Percentiles rank a stretch among this genome's conserved stretches.
Conservation (phyloP, 2,113 vertebrate species). For the Lycocorax pyrrhopterus region DNA sequence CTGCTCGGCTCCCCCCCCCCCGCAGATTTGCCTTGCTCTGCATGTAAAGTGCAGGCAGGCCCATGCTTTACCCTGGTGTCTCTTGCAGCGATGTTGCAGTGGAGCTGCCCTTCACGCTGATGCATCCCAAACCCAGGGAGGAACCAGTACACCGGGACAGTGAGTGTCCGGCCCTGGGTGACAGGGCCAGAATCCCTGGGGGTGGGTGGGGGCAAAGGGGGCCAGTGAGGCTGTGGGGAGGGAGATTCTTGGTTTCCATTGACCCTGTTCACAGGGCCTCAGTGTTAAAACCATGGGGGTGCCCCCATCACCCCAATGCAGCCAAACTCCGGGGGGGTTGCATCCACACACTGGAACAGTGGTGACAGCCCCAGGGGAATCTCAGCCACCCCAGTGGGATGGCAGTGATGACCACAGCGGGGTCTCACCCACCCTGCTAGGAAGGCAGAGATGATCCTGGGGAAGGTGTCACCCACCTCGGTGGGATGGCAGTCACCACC, state of each 20-base stretch:
- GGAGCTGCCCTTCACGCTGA: conserved; percentile 92
- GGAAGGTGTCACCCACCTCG: not conserved
- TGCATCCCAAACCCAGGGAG: conserved; percentile 93
- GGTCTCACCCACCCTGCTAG: not conserved
- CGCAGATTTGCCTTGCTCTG: fast-evolving
- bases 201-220: not conserved
- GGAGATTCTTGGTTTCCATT: not conserved
- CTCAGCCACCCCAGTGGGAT: not conserved
- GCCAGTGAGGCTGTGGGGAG: not conserved
- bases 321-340: not conserved
- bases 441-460: not conserved
- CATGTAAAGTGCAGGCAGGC: not conserved
- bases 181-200: not conserved
- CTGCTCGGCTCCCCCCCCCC: not conserved
- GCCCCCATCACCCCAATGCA: not conserved
- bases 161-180: conserved; percentile 29
- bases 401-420: no score
- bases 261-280: not conserved
- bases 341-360: not conserved
- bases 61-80: not conserved
- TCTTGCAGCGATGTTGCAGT: conserved; percentile 86
- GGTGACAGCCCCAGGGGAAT: not conserved
- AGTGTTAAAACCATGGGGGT: not conserved
- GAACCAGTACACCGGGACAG: conserved; percentile 82
- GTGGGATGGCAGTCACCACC: not conserved